These are phyloP conservation scores for Orthonychiurus folsomi DNA, from an alignment of 2,888 invertebrate species.

Conservation along the genomic window DNA sequence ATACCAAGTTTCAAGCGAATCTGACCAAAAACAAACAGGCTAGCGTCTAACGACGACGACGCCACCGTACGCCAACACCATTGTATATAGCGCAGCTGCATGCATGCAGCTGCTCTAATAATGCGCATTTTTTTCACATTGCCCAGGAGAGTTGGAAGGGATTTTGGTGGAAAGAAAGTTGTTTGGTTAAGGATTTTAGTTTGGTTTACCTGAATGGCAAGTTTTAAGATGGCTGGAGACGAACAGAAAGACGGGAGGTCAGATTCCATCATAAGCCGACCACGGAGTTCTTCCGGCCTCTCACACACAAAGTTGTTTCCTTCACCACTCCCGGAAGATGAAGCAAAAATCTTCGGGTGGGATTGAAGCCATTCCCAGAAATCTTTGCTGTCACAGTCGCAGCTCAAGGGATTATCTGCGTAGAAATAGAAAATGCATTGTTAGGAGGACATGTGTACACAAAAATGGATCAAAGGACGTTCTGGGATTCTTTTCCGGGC, in stretches of 20 bases:
- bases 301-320: slow-evolving; percentile 60
- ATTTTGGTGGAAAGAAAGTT: background rate
- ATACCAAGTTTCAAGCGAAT: no score
- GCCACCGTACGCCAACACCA: no score
- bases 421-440: slow-evolving; percentile 19
- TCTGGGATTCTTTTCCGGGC: background rate
- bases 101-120: no score
- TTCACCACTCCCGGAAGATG: slow-evolving; percentile 38
- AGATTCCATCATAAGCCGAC: slow-evolving; percentile 64
- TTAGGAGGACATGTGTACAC: background rate
- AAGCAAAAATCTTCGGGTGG: slow-evolving; percentile 63
- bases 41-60: no score
- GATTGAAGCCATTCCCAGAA: slow-evolving; percentile 87
- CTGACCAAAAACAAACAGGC: no score
- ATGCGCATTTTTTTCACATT: no score
- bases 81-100: no score
- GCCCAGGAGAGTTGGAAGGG: no score
- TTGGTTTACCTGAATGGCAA: slow-evolving; percentile 59
- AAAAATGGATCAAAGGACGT: background rate
- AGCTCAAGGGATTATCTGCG: slow-evolving; percentile 77
- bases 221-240: slow-evolving; percentile 68
- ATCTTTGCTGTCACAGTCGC: slow-evolving; percentile 81
- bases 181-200: background rate
- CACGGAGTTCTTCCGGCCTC: slow-evolving; percentile 70
- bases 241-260: slow-evolving; percentile 75